Evolutionary conservation across 2,113 vertebrate genomes (phyloP).

Genomic region (Hippocampus comes): DNA sequence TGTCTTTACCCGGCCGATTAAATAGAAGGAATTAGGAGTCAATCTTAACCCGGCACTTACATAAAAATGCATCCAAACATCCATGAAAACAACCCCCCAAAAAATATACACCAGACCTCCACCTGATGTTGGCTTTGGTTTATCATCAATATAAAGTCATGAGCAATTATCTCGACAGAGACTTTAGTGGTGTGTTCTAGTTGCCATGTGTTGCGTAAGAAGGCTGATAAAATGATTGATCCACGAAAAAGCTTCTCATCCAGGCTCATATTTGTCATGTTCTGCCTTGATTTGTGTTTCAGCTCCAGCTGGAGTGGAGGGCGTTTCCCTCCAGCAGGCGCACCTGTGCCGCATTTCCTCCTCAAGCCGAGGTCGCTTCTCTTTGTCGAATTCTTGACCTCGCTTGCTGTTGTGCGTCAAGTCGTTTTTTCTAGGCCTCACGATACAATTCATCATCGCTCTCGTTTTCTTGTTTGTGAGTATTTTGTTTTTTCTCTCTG

Average conservation of each 20-base stretch:
- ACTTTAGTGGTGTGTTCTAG: neutral
- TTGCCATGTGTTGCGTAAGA: neutral
- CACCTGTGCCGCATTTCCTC: too few relatives aligned
- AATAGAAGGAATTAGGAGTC: slow-evolving; percentile 74
- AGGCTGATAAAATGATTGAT: slow-evolving; percentile 23
- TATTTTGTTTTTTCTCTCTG: too few relatives aligned
- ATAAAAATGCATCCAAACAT: slow-evolving; percentile 16
- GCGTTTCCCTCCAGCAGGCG: too few relatives aligned
- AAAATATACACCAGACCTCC: slow-evolving; percentile 14
- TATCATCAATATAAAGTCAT: neutral
- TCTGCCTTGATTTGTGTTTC: too few relatives aligned
- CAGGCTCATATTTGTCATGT: too few relatives aligned
- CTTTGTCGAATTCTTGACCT: too few relatives aligned
- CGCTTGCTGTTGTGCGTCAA: too few relatives aligned
- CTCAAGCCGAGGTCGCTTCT: too few relatives aligned
- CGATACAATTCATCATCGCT: too few relatives aligned
- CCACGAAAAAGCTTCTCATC: slow-evolving; percentile 12
- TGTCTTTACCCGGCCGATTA: slow-evolving; percentile 77
- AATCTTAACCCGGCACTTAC: slow-evolving; percentile 47
- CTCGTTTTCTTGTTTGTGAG: too few relatives aligned
- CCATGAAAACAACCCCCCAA: neutral
- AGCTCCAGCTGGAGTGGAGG: too few relatives aligned
- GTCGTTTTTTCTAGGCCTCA: too few relatives aligned
- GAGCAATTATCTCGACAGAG: neutral
- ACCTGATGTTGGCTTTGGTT: slow-evolving; percentile 2